phyloP scores from a whole-genome alignment of 2,113 vertebrate genomes.

The Hippocampus guttulatus region DNA sequence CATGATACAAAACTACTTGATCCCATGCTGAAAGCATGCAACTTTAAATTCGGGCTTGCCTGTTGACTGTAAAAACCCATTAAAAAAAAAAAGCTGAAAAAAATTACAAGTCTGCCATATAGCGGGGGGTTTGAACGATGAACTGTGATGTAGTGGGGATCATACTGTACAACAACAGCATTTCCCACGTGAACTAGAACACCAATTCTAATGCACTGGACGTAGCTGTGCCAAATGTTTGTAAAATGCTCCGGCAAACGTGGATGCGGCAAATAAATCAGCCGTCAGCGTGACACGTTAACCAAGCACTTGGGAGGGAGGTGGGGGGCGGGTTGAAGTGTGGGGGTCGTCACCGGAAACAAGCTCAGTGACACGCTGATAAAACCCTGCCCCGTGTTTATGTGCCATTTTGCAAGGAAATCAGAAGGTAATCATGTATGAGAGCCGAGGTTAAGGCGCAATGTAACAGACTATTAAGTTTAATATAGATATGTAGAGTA shows the following conservation, averaged over 20 bases:
- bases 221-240: constrained; percentile 6
- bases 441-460: constrained; percentile 98
- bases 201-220: background rate
- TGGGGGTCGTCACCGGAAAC: constrained; percentile 74
- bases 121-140: background rate
- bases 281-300: constrained; percentile 54
- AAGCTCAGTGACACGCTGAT: constrained; percentile 91
- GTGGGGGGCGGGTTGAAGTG: constrained; percentile 63
- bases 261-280: constrained; percentile 39
- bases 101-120: no score
- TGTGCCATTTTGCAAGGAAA: constrained; percentile 94
- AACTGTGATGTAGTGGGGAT: background rate
- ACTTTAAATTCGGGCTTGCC: no score
- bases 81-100: no score
- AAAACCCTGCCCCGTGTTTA: constrained; percentile 93
- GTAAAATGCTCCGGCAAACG: constrained; percentile 19
- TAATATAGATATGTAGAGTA: constrained; percentile 99
- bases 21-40: no score
- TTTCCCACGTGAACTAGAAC: background rate
- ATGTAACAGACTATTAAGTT: constrained; percentile 99
- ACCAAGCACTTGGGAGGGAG: constrained; percentile 58
- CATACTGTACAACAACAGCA: background rate
- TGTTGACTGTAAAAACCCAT: no score
- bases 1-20: no score
- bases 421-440: constrained; percentile 99